Evolutionary conservation across 2,888 invertebrate species (phyloP), one percentile per base, ranked within the genome.

Genomic region (Acrobasis suavella): DNA sequence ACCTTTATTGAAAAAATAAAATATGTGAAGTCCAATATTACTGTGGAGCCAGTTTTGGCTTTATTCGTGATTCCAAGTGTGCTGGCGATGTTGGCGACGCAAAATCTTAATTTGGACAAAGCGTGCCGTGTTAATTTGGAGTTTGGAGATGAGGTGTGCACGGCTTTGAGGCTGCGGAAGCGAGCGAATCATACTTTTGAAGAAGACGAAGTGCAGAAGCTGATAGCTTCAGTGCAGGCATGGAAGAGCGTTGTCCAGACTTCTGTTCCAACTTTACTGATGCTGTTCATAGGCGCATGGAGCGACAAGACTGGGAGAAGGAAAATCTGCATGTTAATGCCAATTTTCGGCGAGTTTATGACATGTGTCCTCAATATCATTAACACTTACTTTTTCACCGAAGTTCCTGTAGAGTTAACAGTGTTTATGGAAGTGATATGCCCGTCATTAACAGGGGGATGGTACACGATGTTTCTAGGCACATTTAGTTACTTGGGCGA

Each of bases 31-130:
- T 85, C 91, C 16, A 94, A 94, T 70, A 93, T 95, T 60, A 95
- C 95, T 0, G 95, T 95, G 16, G 95, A 95, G 80, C 95, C 95
- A 0, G 93, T 95, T 63, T 76, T 95, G 64, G 93, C 94, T 1
- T 88, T 94, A 59, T 95, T 95, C 77, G 93, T 95, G 54, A 93
- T 95, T 91, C 95, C 95, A 0, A 94, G 94, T 72, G 93, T 94
- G 0, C 72, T 94, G 15, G 95, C 96, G 0, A 94, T 95, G 73
- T 79, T 97, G 68, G 96, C 96, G 42, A 96, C 96, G 9, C 97
- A 97, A 82, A 97, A 97, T 85, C 87, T 97, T 51, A 96, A 96
- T 83, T 90, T 97, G 74, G 97, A 97, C 77, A 97, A 97, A 83
- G 97, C 97, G 0, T 97, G 97, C 74, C 89, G 96, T 51, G 97